Conservation (phyloP, 30 jellyfish, hydroid and myxozoan species). For the Aurelia sp. region DNA sequence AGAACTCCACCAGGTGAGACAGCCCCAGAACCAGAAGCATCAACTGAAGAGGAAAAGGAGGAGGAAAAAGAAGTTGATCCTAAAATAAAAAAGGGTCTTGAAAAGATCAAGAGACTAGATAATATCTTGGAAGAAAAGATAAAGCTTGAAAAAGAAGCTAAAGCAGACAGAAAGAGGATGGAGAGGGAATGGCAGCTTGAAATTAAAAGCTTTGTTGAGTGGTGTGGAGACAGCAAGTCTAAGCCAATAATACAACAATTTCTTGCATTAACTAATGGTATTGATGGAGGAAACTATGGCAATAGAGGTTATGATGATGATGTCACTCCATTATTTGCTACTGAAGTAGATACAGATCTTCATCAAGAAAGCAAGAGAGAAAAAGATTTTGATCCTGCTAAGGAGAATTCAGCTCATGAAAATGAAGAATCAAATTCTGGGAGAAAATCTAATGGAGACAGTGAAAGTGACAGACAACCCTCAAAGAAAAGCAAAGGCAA, state of each 20-base stretch:
- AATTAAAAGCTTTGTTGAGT: slow-evolving; percentile 57
- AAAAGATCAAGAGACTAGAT: slow-evolving; percentile 66
- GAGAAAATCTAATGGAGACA: not conserved
- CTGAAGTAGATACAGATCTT: slow-evolving; percentile 49
- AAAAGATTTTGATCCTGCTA: not conserved
- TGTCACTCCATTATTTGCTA: slow-evolving; percentile 53
- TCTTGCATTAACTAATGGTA: slow-evolving; percentile 50
- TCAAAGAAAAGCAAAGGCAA: slow-evolving; percentile 16
- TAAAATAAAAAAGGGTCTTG: slow-evolving; percentile 57
- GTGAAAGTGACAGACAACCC: not conserved
- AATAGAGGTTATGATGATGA: slow-evolving; percentile 32
- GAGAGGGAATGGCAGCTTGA: slow-evolving; percentile 68
- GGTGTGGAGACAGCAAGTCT: slow-evolving; percentile 62
- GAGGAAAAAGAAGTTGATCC: slow-evolving; percentile 52
- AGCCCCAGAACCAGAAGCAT: not conserved
- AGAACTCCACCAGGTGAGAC: not conserved
- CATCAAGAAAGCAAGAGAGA: not conserved
- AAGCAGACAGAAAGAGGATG: slow-evolving; percentile 71
- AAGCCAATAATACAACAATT: slow-evolving; percentile 67
- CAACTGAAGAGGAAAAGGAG: slow-evolving; percentile 5
- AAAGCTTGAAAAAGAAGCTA: slow-evolving; percentile 66
- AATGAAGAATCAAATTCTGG: not conserved
- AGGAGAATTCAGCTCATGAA: not conserved
- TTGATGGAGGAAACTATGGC: slow-evolving; percentile 9
- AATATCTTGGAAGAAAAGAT: slow-evolving; percentile 67